These are phyloP conservation scores for Hyperoplus lanceolatus DNA, from an alignment of 2,797 vertebrate genomes.

Conservation along the genomic window DNA sequence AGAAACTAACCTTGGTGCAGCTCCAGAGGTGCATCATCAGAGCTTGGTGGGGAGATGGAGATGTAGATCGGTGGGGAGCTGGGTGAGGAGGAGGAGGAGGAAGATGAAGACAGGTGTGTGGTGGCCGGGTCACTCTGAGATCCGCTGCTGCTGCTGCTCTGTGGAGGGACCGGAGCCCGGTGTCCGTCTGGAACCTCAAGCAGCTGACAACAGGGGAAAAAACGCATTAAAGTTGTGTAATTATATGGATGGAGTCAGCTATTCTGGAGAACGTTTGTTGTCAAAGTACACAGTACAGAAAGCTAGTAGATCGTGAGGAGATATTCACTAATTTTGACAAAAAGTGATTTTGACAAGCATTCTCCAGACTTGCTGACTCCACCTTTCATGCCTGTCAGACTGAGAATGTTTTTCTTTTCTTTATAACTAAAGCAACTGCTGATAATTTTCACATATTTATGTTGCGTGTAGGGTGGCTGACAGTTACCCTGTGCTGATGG, in stretches of 20 bases:
- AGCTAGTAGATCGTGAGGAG: too few relatives aligned
- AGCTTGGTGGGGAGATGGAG: slow-evolving; percentile 62
- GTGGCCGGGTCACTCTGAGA: slow-evolving; percentile 79
- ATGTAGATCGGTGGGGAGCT: slow-evolving; percentile 59
- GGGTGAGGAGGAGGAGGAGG: slow-evolving; percentile 64
- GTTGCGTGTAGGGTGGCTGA: not conserved
- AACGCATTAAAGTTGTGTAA: not conserved
- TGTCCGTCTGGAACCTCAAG: slow-evolving; percentile 92
- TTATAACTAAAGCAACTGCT: slow-evolving; percentile 3
- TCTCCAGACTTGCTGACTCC: too few relatives aligned
- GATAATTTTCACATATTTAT: not conserved
- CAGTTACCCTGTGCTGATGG: slow-evolving; percentile 87
- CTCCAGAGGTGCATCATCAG: slow-evolving; percentile 58
- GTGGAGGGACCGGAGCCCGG: slow-evolving; percentile 89
- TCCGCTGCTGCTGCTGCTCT: slow-evolving; percentile 81
- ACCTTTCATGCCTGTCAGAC: too few relatives aligned
- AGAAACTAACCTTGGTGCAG: slow-evolving; percentile 69
- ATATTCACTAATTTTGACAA: too few relatives aligned
- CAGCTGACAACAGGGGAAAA: slow-evolving; percentile 76
- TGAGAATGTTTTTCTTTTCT: not conserved
- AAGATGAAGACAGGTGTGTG: slow-evolving; percentile 70
- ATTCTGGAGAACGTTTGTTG: too few relatives aligned
- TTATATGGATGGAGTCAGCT: not conserved
- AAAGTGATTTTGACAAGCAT: too few relatives aligned
- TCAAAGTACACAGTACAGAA: too few relatives aligned